Conservation (phyloP, 2,888 invertebrate species). For the Calameuta filiformis region DNA sequence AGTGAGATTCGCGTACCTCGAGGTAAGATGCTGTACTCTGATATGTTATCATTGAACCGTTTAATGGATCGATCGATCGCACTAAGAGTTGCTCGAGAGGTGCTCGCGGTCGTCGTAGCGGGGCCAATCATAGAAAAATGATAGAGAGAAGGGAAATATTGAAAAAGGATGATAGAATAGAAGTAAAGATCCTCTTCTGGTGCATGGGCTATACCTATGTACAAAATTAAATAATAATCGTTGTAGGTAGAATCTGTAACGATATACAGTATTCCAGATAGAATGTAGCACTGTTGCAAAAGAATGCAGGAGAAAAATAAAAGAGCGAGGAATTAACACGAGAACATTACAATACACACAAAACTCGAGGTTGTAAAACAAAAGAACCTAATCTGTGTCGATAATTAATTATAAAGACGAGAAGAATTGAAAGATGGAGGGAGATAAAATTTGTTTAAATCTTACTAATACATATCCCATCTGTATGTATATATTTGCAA, state of each 20-base stretch:
- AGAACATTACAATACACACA: slow-evolving; percentile 21
- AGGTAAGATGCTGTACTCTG: background rate
- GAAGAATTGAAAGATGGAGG: slow-evolving; percentile 21
- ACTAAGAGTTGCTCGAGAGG: background rate
- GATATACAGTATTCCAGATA: slow-evolving; percentile 54
- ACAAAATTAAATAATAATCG: slow-evolving; percentile 59
- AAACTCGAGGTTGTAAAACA: slow-evolving; percentile 57
- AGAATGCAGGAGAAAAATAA: slow-evolving; percentile 14
- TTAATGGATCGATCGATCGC: background rate
- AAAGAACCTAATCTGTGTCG: slow-evolving; percentile 43
- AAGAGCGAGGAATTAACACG: slow-evolving; percentile 17
- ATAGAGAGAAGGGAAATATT: background rate
- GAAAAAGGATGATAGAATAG: background rate
- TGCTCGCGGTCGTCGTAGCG: background rate
- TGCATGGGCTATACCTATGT: slow-evolving; percentile 47
- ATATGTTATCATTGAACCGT: background rate
- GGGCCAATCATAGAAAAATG: background rate
- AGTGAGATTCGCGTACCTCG: background rate
- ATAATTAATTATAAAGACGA: slow-evolving; percentile 44
- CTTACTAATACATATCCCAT: slow-evolving; percentile 61
- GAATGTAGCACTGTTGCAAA: slow-evolving; percentile 45
- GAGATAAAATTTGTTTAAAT: slow-evolving; percentile 36
- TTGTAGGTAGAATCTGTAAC: slow-evolving; percentile 52
- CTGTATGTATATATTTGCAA: slow-evolving; percentile 64
- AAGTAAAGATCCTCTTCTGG: slow-evolving; percentile 38